Evolutionary conservation across 2,113 vertebrate genomes (phyloP).

Genomic region (Chaetodon auriga): DNA sequence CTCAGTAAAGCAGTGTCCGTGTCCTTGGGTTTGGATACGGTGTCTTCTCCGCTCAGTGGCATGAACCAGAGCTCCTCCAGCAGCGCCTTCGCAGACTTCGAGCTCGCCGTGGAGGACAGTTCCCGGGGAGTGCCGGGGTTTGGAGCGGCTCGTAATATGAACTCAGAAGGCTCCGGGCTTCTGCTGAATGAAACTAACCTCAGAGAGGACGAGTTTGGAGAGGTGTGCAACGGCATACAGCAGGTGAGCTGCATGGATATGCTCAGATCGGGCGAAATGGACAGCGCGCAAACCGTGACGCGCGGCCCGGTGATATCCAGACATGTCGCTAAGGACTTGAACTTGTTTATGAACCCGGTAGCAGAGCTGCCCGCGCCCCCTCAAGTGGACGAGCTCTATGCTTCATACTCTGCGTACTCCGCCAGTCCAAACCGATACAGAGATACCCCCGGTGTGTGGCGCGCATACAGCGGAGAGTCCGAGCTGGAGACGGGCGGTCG

Average conservation of each 20-base stretch:
- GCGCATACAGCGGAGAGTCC: slow-evolving; percentile 47
- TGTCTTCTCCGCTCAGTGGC: slow-evolving; percentile 73
- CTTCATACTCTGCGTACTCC: slow-evolving; percentile 21
- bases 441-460: slow-evolving; percentile 48
- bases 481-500: slow-evolving; percentile 40
- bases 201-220: slow-evolving; percentile 48
- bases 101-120: slow-evolving; percentile 25
- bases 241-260: slow-evolving; percentile 77
- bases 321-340: slow-evolving; percentile 63
- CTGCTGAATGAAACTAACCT: not conserved
- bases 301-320: slow-evolving; percentile 57
- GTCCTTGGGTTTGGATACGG: slow-evolving; percentile 89
- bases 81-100: slow-evolving; percentile 64
- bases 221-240: slow-evolving; percentile 55
- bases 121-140: slow-evolving; percentile 36
- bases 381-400: slow-evolving; percentile 40
- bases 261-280: slow-evolving; percentile 57
- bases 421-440: slow-evolving; percentile 36
- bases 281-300: slow-evolving; percentile 46
- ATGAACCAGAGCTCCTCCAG: slow-evolving; percentile 65
- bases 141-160: slow-evolving; percentile 2
- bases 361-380: slow-evolving; percentile 38
- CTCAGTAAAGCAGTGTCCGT: slow-evolving; percentile 90
- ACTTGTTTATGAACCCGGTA: slow-evolving; percentile 47
- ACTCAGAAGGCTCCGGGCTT: slow-evolving; percentile 1